Percentiles rank a stretch among this genome's conserved stretches.
Evolutionary conservation across 2,113 vertebrate genomes (phyloP).

Genomic region (Hoplias malabaricus): DNA sequence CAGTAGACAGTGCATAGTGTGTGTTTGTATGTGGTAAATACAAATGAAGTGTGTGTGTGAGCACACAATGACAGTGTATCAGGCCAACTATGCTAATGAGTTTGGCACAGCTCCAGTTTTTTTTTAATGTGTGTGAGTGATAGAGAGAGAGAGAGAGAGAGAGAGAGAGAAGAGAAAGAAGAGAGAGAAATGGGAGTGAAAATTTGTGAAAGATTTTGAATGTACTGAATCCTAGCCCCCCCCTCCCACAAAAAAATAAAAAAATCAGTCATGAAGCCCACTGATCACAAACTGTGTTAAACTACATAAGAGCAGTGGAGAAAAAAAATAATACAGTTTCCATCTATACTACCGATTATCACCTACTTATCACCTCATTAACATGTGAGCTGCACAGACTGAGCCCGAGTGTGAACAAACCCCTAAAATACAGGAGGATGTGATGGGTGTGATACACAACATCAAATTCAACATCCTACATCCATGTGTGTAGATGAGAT

Average conservation of each 20-base stretch:
- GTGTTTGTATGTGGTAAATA: slow-evolving; percentile 33
- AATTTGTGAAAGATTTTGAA: too few relatives aligned
- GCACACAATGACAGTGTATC: slow-evolving; percentile 36
- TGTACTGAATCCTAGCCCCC: too few relatives aligned
- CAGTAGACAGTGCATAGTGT: not conserved
- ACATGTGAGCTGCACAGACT: not conserved
- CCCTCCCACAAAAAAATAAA: not conserved
- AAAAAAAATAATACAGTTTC: not conserved
- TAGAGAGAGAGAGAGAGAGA: not conserved
- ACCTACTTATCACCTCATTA: slow-evolving; percentile 36
- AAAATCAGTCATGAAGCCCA: not conserved
- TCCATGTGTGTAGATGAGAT: not conserved
- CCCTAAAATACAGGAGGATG: not conserved
- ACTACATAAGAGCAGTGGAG: not conserved
- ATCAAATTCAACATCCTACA: not conserved
- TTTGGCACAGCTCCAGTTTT: slow-evolving; percentile 25
- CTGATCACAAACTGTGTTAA: not conserved
- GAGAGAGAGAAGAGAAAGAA: not conserved
- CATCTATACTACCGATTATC: slow-evolving; percentile 24
- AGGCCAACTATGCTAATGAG: slow-evolving; percentile 42
- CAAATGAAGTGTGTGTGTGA: slow-evolving; percentile 23
- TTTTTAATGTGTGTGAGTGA: slow-evolving; percentile 8
- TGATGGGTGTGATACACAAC: not conserved
- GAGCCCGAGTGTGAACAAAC: not conserved
- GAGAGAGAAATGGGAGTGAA: too few relatives aligned